Evolutionary conservation across 2,888 invertebrate genomes (phyloP).

Genomic region (Perizoma flavofasciatum): DNA sequence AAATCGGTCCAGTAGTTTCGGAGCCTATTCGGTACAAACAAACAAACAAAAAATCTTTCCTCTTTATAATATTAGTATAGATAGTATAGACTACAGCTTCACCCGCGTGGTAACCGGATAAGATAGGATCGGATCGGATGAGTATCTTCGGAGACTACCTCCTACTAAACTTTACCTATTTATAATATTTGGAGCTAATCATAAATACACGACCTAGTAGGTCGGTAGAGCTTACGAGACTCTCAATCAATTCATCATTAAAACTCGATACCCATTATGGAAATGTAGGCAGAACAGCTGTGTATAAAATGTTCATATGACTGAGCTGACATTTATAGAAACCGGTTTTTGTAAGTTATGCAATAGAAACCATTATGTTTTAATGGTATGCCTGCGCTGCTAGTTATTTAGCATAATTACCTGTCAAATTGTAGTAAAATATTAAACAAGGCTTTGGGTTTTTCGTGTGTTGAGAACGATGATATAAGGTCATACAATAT

Average conservation of each 20-base stretch:
- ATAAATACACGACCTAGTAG: constrained; percentile 54
- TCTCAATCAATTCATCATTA: constrained; percentile 59
- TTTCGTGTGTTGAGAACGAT: constrained; percentile 4
- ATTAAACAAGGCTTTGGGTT: constrained; percentile 27
- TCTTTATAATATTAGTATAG: too few relatives aligned
- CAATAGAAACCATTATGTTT: constrained; percentile 70
- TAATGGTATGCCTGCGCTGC: constrained; percentile 57
- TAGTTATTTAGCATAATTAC: constrained; percentile 67
- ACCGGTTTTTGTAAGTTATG: constrained; percentile 73
- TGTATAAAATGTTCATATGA: constrained; percentile 59
- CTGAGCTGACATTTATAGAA: constrained; percentile 68
- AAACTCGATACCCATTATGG: constrained; percentile 60
- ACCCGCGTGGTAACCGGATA: too few relatives aligned
- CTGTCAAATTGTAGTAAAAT: constrained; percentile 59
- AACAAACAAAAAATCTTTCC: too few relatives aligned
- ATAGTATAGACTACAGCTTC: too few relatives aligned
- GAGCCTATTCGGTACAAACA: too few relatives aligned
- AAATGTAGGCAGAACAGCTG: constrained; percentile 67
- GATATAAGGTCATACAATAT: too few relatives aligned
- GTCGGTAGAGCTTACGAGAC: constrained; percentile 48
- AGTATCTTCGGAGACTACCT: too few relatives aligned
- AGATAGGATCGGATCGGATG: too few relatives aligned
- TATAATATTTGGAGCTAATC: too few relatives aligned
- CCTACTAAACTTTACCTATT: too few relatives aligned
- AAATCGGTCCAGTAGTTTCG: too few relatives aligned